phyloP scores from a whole-genome alignment of 2,888 invertebrate species.

The Malachius bipustulatus region DNA sequence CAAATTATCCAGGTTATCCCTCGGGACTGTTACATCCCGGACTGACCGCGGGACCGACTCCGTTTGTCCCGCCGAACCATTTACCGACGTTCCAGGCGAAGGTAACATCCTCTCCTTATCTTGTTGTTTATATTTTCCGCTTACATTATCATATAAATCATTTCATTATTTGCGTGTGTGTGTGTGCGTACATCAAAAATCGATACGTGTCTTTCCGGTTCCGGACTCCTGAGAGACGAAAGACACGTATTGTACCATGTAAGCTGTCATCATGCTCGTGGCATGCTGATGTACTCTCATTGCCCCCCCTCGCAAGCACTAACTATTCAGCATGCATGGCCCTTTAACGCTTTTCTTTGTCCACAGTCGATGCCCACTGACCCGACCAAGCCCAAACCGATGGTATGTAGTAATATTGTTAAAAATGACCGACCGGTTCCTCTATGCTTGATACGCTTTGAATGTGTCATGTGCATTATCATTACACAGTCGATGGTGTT shows the following conservation, averaged over 20 bases:
- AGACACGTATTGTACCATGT: not conserved
- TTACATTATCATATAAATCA: too few relatives aligned
- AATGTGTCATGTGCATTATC: too few relatives aligned
- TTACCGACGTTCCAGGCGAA: constrained; percentile 79
- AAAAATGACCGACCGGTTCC: too few relatives aligned
- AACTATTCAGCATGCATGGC: not conserved
- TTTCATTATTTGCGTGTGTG: too few relatives aligned
- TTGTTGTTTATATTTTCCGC: not conserved
- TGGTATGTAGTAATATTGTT: constrained; percentile 33
- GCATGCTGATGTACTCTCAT: constrained; percentile 1
- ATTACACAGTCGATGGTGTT: too few relatives aligned
- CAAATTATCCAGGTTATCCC: constrained; percentile 66
- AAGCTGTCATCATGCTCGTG: constrained; percentile 3
- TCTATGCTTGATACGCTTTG: too few relatives aligned
- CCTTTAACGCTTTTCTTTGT: constrained; percentile 33
- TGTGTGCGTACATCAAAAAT: constrained; percentile 13
- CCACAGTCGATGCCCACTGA: constrained; percentile 36
- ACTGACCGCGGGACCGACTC: constrained; percentile 58
- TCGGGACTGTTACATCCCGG: constrained; percentile 70
- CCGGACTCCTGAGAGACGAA: too few relatives aligned
- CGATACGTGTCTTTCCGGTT: too few relatives aligned
- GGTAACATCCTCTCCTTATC: constrained; percentile 39
- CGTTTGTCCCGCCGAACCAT: constrained; percentile 82
- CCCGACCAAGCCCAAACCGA: constrained; percentile 34
- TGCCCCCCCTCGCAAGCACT: not conserved